These are phyloP conservation scores for Hucho hucho DNA, from an alignment of 2,113 vertebrate species.

Conservation along the genomic window DNA sequence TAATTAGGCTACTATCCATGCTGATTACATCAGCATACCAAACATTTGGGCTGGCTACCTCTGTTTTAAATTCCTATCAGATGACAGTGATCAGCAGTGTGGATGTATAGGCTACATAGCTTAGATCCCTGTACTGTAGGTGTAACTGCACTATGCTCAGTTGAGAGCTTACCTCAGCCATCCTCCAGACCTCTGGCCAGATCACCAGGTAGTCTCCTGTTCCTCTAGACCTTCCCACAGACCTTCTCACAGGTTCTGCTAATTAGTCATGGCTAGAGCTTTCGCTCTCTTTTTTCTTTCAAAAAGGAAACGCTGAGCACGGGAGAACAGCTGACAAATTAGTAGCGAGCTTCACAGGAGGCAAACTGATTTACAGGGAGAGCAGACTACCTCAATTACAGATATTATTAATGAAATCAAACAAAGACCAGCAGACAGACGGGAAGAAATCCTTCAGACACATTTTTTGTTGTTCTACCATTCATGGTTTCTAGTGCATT, in stretches of 20 bases:
- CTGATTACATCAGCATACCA: conserved; percentile 52
- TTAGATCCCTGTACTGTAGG: conserved; percentile 14
- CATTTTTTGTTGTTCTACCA: not conserved
- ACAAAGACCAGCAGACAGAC: conserved; percentile 13
- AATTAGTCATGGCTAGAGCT: conserved; percentile 50
- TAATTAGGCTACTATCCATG: conserved; percentile 51
- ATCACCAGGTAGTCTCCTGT: conserved; percentile 45
- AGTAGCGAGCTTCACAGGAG: conserved; percentile 57
- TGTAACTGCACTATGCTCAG: conserved; percentile 32
- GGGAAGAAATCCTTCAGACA: conserved; percentile 34
- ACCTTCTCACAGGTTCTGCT: conserved; percentile 40
- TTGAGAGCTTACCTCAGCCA: conserved; percentile 37
- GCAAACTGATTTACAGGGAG: conserved; percentile 52
- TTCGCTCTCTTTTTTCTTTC: conserved; percentile 55
- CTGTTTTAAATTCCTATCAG: conserved; percentile 41
- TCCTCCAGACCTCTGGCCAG: conserved; percentile 47
- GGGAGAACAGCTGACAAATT: conserved; percentile 46
- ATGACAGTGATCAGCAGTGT: conserved; percentile 34
- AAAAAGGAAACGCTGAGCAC: not conserved
- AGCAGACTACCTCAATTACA: conserved; percentile 61
- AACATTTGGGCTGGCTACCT: conserved; percentile 33
- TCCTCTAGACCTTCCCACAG: conserved; percentile 23
- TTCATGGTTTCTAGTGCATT: conserved; percentile 24
- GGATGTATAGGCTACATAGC: conserved; percentile 3
- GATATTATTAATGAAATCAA: conserved; percentile 58